phyloP scores from a whole-genome alignment of 2,113 vertebrate species.

The Planiliza haematocheilus region DNA sequence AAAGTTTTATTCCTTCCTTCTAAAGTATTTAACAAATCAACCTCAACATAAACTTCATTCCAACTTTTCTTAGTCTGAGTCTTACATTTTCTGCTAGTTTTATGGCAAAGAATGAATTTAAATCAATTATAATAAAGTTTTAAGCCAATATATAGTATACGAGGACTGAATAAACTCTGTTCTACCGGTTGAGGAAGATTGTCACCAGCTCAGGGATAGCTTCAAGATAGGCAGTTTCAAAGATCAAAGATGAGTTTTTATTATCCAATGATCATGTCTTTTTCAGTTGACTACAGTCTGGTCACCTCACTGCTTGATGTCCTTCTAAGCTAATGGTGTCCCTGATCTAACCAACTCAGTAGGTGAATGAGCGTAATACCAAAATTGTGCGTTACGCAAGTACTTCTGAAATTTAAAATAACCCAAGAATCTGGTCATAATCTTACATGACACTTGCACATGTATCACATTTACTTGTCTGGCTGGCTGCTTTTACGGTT shows the following conservation, averaged over 20 bases:
- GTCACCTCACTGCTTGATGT: too few relatives aligned
- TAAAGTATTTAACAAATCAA: not conserved
- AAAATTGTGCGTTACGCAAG: not conserved
- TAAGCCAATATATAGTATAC: too few relatives aligned
- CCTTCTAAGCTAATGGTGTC: too few relatives aligned
- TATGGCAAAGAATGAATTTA: not conserved
- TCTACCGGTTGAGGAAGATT: not conserved
- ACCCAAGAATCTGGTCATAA: not conserved
- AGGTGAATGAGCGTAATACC: too few relatives aligned
- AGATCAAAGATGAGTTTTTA: not conserved
- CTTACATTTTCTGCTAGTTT: not conserved
- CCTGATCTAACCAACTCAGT: too few relatives aligned
- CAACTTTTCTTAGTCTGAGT: not conserved
- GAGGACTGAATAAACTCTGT: not conserved
- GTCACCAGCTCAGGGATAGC: not conserved
- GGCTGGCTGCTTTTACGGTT: slow-evolving; percentile 25
- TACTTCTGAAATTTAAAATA: not conserved
- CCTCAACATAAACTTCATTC: not conserved
- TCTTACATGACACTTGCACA: slow-evolving; percentile 23
- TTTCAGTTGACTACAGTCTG: too few relatives aligned
- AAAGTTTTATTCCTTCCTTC: not conserved
- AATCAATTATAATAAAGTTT: too few relatives aligned
- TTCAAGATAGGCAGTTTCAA: not conserved
- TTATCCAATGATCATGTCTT: too few relatives aligned
- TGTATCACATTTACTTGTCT: slow-evolving; percentile 28